phyloP scores from a whole-genome alignment of 2,888 invertebrate species.

The Nebria brevicollis region DNA sequence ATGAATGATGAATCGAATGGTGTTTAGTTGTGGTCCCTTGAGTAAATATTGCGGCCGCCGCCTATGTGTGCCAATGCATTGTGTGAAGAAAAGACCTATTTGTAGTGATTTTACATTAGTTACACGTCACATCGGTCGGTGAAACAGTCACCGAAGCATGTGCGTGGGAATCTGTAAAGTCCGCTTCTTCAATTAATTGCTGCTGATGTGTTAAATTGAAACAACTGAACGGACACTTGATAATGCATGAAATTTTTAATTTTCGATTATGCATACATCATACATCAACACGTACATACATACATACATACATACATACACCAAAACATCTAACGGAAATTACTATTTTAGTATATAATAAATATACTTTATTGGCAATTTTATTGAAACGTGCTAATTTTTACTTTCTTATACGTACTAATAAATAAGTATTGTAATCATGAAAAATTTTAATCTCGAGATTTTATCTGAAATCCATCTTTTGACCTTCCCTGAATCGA shows the following conservation, averaged over 20 bases:
- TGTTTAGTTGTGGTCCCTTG: too few relatives aligned
- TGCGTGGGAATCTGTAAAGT: slow-evolving; percentile 53
- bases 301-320: neutral
- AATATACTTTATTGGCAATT: too few relatives aligned
- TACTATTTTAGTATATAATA: neutral
- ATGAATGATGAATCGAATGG: too few relatives aligned
- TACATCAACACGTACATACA: neutral
- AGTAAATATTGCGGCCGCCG: neutral
- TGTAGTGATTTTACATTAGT: slow-evolving; percentile 55
- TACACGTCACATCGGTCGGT: slow-evolving; percentile 51
- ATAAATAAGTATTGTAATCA: too few relatives aligned
- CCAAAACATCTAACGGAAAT: neutral
- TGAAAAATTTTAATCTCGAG: too few relatives aligned
- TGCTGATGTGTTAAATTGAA: slow-evolving; percentile 8
- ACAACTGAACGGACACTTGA: slow-evolving; percentile 13
- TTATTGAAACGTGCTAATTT: too few relatives aligned
- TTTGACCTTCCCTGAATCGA: too few relatives aligned
- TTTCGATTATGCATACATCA: neutral
- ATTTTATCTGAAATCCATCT: too few relatives aligned
- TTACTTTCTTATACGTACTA: too few relatives aligned
- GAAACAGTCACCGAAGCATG: slow-evolving; percentile 30
- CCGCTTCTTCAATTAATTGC: slow-evolving; percentile 10
- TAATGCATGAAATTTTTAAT: neutral
- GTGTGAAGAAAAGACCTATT: slow-evolving; percentile 38
- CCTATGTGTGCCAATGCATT: neutral